These are phyloP conservation scores for Pomatorhinus ruficollis DNA, from an alignment of 2,113 vertebrate genomes.

Conservation along the genomic window DNA sequence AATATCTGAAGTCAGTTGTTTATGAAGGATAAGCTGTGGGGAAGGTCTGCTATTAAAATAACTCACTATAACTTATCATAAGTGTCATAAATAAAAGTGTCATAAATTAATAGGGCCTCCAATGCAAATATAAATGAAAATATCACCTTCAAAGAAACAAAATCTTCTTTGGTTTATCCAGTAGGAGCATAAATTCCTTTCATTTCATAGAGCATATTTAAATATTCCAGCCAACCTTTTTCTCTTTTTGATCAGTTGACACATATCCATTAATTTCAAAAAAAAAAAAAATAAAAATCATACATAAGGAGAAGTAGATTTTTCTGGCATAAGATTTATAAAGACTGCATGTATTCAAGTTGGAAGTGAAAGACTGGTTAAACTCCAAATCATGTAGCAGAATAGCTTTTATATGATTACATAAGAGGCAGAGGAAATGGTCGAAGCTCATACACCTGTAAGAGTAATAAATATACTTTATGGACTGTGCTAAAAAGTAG, in stretches of 20 bases:
- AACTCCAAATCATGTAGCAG: background rate
- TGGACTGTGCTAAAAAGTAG: background rate
- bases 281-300: too few species aligned
- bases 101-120: background rate
- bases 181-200: background rate
- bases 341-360: background rate
- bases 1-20: background rate
- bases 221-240: background rate
- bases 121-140: background rate
- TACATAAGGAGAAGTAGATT: background rate
- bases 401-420: background rate
- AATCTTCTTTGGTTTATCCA: background rate
- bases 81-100: background rate
- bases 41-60: background rate
- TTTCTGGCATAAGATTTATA: background rate
- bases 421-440: background rate
- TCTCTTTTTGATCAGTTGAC: background rate
- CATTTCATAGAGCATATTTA: background rate
- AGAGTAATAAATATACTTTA: background rate
- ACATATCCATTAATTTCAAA: background rate
- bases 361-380: background rate
- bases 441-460: background rate
- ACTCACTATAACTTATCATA: background rate
- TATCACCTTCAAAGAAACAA: background rate
- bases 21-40: background rate